These are phyloP conservation scores for Sus cebifrons DNA, from an alignment of 2,797 vertebrate species.

Conservation along the genomic window DNA sequence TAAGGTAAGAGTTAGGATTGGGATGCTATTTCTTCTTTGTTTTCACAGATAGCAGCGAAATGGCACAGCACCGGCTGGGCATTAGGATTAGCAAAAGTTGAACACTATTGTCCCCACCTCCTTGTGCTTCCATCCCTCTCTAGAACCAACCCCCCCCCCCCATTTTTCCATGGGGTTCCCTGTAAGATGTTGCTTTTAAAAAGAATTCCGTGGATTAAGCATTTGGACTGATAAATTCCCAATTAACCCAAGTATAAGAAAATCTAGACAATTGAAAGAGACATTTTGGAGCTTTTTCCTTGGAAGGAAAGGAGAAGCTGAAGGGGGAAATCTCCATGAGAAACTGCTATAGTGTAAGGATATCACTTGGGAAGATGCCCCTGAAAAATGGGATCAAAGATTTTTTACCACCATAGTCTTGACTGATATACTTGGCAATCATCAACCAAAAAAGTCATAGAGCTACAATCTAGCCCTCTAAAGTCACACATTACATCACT, in stretches of 20 bases:
- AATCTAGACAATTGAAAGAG: not conserved
- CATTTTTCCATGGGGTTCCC: not conserved
- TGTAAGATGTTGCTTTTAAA: not conserved
- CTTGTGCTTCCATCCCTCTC: not conserved
- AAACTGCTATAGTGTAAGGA: accelerated
- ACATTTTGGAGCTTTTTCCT: not conserved
- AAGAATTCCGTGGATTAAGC: constrained; percentile 17
- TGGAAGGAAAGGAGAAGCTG: not conserved
- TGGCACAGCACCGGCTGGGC: not conserved
- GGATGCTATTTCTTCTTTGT: not conserved
- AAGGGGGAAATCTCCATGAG: not conserved
- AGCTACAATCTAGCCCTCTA: not conserved
- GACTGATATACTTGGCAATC: not conserved
- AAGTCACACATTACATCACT: not conserved
- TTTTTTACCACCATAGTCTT: not conserved
- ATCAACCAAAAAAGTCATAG: not conserved
- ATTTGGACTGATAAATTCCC: not conserved
- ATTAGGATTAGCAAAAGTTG: not conserved
- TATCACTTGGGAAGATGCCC: not conserved
- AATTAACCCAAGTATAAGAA: not conserved
- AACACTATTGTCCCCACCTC: not conserved
- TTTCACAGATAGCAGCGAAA: not conserved
- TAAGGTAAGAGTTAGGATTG: not conserved
- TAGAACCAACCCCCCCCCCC: too few relatives aligned
- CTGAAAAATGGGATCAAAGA: too few relatives aligned